These are phyloP conservation scores for Drosophila bocki DNA, from an alignment of 1,140 invertebrate species.

Conservation along the genomic window DNA sequence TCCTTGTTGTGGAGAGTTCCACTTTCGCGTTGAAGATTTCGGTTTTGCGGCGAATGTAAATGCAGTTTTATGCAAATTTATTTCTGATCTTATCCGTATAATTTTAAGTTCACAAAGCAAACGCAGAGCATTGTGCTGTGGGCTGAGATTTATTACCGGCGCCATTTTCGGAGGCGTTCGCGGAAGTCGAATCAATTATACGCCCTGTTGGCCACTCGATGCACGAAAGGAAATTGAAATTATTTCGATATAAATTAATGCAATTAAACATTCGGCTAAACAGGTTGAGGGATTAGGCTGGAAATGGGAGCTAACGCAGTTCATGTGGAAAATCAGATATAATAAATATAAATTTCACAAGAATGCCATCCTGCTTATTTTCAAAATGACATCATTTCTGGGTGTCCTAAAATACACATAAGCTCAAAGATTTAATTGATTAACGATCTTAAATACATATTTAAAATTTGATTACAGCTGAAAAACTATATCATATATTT, in stretches of 20 bases:
- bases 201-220: constrained; percentile 69
- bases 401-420: too few relatives aligned
- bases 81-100: constrained; percentile 73
- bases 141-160: constrained; percentile 53
- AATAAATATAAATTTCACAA: too few relatives aligned
- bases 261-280: constrained; percentile 57
- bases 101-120: constrained; percentile 57
- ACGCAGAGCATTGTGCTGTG: constrained; percentile 22
- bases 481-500: too few relatives aligned
- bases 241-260: constrained; percentile 61
- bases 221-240: constrained; percentile 76
- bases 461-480: too few relatives aligned
- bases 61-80: constrained; percentile 75
- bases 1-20: constrained; percentile 37
- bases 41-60: constrained; percentile 68
- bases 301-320: not conserved
- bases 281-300: constrained; percentile 4
- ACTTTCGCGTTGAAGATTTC: constrained; percentile 21
- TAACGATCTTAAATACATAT: too few relatives aligned
- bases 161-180: constrained; percentile 65
- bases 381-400: too few relatives aligned
- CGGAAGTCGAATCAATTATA: constrained; percentile 80
- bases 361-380: too few relatives aligned
- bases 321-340: constrained; percentile 2
- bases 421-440: too few relatives aligned